Evolutionary conservation across 1,140 invertebrate genomes (phyloP), one percentile per base, ranked within the genome.

Genomic region (Drosophila miranda): DNA sequence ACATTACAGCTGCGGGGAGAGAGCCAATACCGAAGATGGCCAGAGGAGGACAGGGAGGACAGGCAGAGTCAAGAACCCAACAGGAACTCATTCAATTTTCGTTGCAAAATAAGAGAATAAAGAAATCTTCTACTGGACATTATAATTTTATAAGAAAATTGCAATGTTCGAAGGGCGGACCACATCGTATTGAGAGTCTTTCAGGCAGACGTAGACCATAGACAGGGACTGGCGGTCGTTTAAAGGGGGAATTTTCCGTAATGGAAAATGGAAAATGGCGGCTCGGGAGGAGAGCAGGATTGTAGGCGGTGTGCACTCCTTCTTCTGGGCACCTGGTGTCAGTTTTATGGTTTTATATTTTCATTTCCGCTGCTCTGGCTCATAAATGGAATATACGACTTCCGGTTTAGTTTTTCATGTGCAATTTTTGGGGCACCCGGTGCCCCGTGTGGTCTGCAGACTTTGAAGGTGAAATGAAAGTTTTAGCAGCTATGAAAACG

Each of bases 71-170:
- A 13, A 38, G 11, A 38, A 13, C 34, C 34, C 13, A 38, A 38
- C 34, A 38, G 34, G 34, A 66, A 72, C 66, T 84, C 75, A 72
- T 84, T 83, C 80, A 80, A 80, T 86, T 86, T 70, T 77, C 71
- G 68, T 67, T 69, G 81, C 73, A 76, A 62, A 72, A 68, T 44
- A 68, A 50, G 51, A 66, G 58, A 61, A 72, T 63, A 67, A 58
- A 67, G 67, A 77, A 84, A 73, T 68, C 55, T 67, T 74, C 63
- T 49, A 64, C 55, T 76, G 77, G 63, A 75, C 82, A 84, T 81
- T 80, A 84, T 81, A 74, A 77, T 81, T 86, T 81, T 72, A 84
- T 86, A 84, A 81, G 77, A 81, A 84, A 86, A 86, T 75, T 84
- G 73, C 77, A 72, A 66, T 73, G 51, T 62, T 51, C 49, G 26